These are phyloP conservation scores for Ophion costatus DNA, from an alignment of 2,888 invertebrate genomes.

Conservation along the genomic window DNA sequence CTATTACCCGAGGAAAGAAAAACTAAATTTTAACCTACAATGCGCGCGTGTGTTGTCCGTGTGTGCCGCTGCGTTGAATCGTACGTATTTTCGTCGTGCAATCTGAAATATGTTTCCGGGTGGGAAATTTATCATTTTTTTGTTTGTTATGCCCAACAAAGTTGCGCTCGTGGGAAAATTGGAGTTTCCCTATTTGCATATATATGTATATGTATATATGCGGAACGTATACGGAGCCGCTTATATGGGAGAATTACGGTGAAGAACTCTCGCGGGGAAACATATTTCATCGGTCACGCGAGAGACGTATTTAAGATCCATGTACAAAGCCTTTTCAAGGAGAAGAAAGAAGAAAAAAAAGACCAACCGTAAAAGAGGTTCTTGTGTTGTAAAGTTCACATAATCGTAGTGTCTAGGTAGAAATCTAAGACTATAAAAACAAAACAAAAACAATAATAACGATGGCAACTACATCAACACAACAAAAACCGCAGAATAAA, in stretches of 20 bases:
- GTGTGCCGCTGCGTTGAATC: slow-evolving; percentile 78
- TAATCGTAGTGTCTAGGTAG: slow-evolving; percentile 83
- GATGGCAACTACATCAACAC: slow-evolving; percentile 74
- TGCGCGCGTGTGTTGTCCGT: slow-evolving; percentile 76
- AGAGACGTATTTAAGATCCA: slow-evolving; percentile 80
- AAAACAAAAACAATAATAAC: slow-evolving; percentile 75
- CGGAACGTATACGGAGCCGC: slow-evolving; percentile 25
- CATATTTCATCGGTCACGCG: slow-evolving; percentile 64
- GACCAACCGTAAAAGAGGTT: slow-evolving; percentile 77
- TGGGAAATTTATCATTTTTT: background rate
- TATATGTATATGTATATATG: slow-evolving; percentile 50
- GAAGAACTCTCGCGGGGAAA: slow-evolving; percentile 65
- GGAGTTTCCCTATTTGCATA: slow-evolving; percentile 39
- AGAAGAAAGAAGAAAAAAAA: slow-evolving; percentile 24
- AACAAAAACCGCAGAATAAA: slow-evolving; percentile 73
- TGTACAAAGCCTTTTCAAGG: slow-evolving; percentile 82
- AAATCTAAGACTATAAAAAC: slow-evolving; percentile 80
- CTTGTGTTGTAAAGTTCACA: slow-evolving; percentile 84
- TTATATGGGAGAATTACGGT: slow-evolving; percentile 60
- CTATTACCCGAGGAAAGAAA: slow-evolving; percentile 75
- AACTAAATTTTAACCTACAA: slow-evolving; percentile 79
- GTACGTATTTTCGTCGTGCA: slow-evolving; percentile 68
- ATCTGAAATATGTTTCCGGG: slow-evolving; percentile 69
- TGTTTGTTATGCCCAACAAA: slow-evolving; percentile 24
- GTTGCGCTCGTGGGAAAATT: slow-evolving; percentile 47